Evolutionary conservation across 92 coral and sea anemone genomes (phyloP).

Genomic region (Zoanthus sansibaricus): DNA sequence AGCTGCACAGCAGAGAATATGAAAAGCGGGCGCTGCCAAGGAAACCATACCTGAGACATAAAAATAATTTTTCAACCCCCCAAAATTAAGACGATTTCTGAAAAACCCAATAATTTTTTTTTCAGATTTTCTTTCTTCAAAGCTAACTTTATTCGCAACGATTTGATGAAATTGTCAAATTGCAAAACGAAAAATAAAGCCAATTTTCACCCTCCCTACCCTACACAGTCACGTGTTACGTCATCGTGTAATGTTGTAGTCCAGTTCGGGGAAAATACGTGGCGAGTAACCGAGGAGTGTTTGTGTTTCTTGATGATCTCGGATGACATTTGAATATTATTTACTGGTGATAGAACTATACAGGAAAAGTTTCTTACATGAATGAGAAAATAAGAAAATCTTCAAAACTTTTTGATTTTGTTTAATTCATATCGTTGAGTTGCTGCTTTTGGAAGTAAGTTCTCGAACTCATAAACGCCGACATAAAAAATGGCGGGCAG

Average conservation of each 20-base stretch:
- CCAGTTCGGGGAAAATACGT: constrained; percentile 70
- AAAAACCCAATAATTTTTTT: background rate
- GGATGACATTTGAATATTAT: background rate
- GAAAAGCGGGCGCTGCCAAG: background rate
- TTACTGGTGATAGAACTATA: background rate
- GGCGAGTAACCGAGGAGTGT: constrained; percentile 50
- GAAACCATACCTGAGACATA: background rate
- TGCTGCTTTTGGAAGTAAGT: background rate
- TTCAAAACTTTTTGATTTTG: background rate
- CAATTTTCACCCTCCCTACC: constrained; percentile 19
- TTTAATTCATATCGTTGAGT: background rate
- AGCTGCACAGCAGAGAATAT: background rate
- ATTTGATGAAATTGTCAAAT: background rate
- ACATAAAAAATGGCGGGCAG: constrained; percentile 78
- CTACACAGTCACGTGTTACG: constrained; percentile 46
- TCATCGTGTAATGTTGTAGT: constrained; percentile 65
- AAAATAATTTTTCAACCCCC: background rate
- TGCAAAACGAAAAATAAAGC: too few species aligned
- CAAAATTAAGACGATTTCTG: background rate
- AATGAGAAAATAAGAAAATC: background rate
- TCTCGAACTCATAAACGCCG: constrained; percentile 35
- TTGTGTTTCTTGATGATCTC: constrained; percentile 20
- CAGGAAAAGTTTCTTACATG: background rate
- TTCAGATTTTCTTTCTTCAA: background rate
- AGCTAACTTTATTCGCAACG: background rate